Percentiles rank a stretch among this genome's conserved stretches.
These are phyloP conservation scores for Sebastes goodei DNA, from an alignment of 2,797 vertebrate species.

Conservation along the genomic window DNA sequence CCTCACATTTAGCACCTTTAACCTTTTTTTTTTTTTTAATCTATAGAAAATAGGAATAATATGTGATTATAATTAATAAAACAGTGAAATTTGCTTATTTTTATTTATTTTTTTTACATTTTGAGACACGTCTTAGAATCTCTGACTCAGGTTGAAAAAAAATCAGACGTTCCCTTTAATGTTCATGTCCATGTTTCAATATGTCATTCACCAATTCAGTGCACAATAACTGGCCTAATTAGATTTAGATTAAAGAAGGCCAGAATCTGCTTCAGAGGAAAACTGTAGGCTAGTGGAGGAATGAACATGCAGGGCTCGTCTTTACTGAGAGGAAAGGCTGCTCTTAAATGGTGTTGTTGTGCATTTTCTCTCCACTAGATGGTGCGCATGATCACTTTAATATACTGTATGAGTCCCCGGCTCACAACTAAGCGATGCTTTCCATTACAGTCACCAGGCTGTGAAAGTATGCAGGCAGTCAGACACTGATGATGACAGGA, in stretches of 20 bases:
- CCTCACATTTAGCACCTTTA: too few relatives aligned
- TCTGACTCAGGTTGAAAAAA: neutral
- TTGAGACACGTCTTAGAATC: neutral
- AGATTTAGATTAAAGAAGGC: neutral
- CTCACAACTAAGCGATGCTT: neutral
- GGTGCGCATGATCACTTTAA: neutral
- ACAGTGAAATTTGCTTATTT: neutral
- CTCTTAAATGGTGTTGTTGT: neutral
- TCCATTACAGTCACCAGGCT: neutral
- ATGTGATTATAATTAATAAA: neutral
- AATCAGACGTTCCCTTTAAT: neutral
- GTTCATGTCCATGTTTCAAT: neutral
- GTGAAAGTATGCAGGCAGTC: constrained; percentile 3
- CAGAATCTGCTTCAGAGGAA: neutral
- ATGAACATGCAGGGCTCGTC: neutral
- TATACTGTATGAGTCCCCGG: neutral
- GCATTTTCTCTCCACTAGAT: constrained; percentile 27
- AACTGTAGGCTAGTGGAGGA: neutral
- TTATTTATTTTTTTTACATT: neutral
- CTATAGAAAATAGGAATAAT: neutral
- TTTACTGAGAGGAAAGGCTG: neutral
- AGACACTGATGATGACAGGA: neutral
- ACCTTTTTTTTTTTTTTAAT: neutral
- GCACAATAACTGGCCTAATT: neutral
- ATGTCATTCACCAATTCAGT: neutral